Percentiles rank a stretch among this genome's conserved stretches.
Conservation (phyloP, 2,113 vertebrate genomes). For the Sebastes schlegelii region DNA sequence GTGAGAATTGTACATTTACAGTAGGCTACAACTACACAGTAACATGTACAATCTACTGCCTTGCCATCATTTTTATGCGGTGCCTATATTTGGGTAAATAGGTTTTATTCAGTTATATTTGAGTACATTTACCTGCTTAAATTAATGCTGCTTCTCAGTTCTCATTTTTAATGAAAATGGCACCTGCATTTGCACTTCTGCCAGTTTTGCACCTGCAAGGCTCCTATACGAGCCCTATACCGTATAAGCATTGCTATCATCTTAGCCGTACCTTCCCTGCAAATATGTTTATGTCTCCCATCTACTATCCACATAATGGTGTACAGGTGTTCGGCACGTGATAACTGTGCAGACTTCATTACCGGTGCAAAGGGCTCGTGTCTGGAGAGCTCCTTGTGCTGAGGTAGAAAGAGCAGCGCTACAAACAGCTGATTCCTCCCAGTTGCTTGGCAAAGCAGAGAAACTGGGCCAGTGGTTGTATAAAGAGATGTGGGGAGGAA, state of each 20-base stretch:
- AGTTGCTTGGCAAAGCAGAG: slow-evolving; percentile 74
- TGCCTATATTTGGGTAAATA: not conserved
- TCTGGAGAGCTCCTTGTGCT: slow-evolving; percentile 66
- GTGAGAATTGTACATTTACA: not conserved
- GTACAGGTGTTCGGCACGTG: slow-evolving; percentile 33
- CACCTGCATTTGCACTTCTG: not conserved
- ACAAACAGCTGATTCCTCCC: slow-evolving; percentile 81
- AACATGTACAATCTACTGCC: not conserved
- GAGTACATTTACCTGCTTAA: not conserved
- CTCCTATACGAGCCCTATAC: not conserved
- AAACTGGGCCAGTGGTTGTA: slow-evolving; percentile 39
- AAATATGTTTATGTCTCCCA: slow-evolving; percentile 19
- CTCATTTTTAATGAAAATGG: slow-evolving; percentile 12
- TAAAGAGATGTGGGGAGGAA: slow-evolving; percentile 5
- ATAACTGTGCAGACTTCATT: slow-evolving; percentile 38
- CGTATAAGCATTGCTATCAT: not conserved
- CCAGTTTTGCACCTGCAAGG: slow-evolving; percentile 35
- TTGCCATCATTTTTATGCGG: not conserved
- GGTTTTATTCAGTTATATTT: not conserved
- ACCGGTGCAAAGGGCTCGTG: slow-evolving; percentile 14
- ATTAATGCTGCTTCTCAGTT: not conserved
- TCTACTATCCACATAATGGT: slow-evolving; percentile 14
- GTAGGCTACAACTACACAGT: not conserved
- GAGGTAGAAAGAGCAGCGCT: slow-evolving; percentile 70
- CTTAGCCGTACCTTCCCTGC: not conserved